Evolutionary conservation across 2,888 invertebrate genomes (phyloP).

Genomic region (Pinctada fucata): DNA sequence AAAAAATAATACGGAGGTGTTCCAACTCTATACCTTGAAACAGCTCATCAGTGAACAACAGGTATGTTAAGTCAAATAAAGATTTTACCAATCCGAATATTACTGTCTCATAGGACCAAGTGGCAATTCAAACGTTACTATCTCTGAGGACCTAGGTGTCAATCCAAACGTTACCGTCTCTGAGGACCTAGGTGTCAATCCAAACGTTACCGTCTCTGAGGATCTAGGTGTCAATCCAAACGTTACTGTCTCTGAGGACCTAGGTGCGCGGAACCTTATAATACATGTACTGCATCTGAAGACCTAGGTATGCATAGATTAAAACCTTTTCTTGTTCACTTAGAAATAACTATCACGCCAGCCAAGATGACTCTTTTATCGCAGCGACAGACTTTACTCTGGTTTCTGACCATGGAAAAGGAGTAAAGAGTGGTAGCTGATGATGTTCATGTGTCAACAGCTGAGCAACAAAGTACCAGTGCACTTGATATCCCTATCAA

Average conservation of each 20-base stretch:
- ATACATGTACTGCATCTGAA: not conserved
- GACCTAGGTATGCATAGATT: not conserved
- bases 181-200: too few relatives aligned
- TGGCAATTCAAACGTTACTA: not conserved
- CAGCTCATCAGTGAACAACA: slow-evolving; percentile 25
- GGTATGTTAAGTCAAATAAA: slow-evolving; percentile 6
- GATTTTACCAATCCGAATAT: not conserved
- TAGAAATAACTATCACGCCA: slow-evolving; percentile 31
- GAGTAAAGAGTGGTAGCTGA: slow-evolving; percentile 28
- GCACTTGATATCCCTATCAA: not conserved
- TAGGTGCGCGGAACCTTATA: too few relatives aligned
- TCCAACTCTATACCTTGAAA: too few relatives aligned
- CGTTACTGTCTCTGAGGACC: too few relatives aligned
- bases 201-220: too few relatives aligned
- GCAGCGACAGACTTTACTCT: slow-evolving; percentile 32
- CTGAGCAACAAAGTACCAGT: not conserved
- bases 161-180: too few relatives aligned
- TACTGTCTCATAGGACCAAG: not conserved
- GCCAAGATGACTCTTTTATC: slow-evolving; percentile 28
- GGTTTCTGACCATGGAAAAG: slow-evolving; percentile 34
- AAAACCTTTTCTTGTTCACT: not conserved
- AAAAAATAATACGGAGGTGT: too few relatives aligned
- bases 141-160: slow-evolving; percentile 31
- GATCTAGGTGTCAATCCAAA: too few relatives aligned
- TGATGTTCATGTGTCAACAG: not conserved